phyloP scores from a whole-genome alignment of 2,113 vertebrate genomes.

The Carassius gibelio region DNA sequence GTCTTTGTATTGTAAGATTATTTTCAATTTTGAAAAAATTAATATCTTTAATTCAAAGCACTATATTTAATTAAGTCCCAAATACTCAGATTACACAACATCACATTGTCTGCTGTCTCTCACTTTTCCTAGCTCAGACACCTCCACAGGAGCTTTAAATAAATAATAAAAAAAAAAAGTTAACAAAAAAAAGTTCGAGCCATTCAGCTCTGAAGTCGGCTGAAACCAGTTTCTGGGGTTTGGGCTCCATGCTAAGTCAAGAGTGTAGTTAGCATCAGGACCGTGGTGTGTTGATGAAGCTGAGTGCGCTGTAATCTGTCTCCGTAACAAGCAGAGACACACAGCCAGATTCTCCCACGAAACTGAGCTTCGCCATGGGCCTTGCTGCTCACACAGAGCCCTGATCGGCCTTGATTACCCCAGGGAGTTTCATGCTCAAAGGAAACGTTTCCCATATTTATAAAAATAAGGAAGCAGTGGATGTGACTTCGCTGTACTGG shows the following conservation, averaged over 20 bases:
- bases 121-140: not conserved
- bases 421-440: conserved; percentile 29
- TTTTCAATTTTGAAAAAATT: no score
- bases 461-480: conserved; percentile 40
- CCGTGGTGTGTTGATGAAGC: conserved; percentile 51
- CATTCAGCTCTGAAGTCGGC: not conserved
- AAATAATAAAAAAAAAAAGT: not conserved
- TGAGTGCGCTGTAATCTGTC: conserved; percentile 53
- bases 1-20: no score
- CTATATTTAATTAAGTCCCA: not conserved
- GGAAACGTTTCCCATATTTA: conserved; percentile 40
- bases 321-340: conserved; percentile 55
- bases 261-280: conserved; percentile 40
- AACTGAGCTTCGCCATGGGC: conserved; percentile 27
- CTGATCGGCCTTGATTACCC: conserved; percentile 55
- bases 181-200: conserved; percentile 4
- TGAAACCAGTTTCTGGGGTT: conserved; percentile 24
- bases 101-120: not conserved
- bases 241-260: not conserved
- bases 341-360: conserved; percentile 43
- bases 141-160: not conserved
- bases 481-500: not conserved
- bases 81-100: not conserved
- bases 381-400: conserved; percentile 36
- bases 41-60: no score